phyloP scores from a whole-genome alignment of 2,888 invertebrate genomes.

The Caenorhabditis japonica region DNA sequence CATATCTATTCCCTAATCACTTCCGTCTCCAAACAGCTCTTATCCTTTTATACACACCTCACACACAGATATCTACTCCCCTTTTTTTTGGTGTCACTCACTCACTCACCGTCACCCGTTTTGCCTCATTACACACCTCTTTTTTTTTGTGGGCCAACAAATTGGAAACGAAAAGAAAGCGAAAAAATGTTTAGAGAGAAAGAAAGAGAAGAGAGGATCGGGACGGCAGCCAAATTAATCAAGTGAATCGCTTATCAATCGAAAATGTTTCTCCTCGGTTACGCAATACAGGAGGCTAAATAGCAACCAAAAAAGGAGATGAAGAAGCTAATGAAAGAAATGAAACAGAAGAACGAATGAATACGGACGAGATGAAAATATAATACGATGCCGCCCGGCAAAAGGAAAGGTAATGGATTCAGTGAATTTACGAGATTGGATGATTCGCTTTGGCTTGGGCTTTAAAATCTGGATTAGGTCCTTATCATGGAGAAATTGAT shows the following conservation, averaged over 20 bases:
- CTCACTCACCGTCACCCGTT: conserved; percentile 7
- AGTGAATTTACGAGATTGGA: conserved; percentile 19
- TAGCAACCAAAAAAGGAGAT: conserved; percentile 12
- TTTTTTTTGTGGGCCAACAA: neutral
- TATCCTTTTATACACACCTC: conserved; percentile 18
- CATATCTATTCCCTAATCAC: no score
- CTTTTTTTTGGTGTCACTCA: conserved; percentile 19
- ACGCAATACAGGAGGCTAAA: conserved; percentile 21
- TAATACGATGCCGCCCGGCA: conserved; percentile 21
- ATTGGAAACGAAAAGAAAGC: conserved; percentile 46
- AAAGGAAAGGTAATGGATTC: conserved; percentile 11
- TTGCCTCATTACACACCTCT: conserved; percentile 45
- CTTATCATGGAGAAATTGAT: no score
- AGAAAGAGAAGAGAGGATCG: conserved; percentile 42
- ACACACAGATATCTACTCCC: conserved; percentile 5
- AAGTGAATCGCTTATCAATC: conserved; percentile 54
- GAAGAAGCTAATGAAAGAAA: conserved; percentile 16
- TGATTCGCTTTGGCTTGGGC: no score
- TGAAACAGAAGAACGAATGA: neutral
- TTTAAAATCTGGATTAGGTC: no score
- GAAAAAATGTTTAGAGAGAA: conserved; percentile 43
- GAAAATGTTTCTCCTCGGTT: conserved; percentile 38
- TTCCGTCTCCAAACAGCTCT: neutral
- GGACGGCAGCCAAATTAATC: conserved; percentile 47
- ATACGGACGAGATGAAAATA: conserved; percentile 25